Evolutionary conservation across 2,888 invertebrate genomes (phyloP), one percentile per base, ranked within the genome.

Genomic region (Anaspis maculata): DNA sequence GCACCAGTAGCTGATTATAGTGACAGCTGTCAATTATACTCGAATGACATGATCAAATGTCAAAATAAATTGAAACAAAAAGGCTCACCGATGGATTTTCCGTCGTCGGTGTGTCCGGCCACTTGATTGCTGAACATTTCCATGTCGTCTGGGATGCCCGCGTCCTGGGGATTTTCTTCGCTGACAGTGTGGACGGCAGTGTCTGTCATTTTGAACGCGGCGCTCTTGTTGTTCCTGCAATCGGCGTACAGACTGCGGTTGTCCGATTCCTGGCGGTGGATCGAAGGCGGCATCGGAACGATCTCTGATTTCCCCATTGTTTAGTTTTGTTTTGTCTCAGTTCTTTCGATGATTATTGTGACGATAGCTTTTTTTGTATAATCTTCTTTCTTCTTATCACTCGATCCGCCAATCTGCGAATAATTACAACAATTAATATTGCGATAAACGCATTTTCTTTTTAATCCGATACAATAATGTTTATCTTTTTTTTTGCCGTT

Each of bases 31-130:
- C n/a, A n/a, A n/a, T 32, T 32, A 32, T 13, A 7, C 24, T 29
- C 9, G 12, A 33, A 21, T 15, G n/a, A n/a, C n/a, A n/a, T n/a
- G n/a, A n/a, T n/a, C n/a, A n/a, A n/a, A n/a, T n/a, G n/a, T n/a
- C n/a, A n/a, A n/a, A n/a, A n/a, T n/a, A n/a, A n/a, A n/a, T n/a
- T n/a, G n/a, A n/a, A n/a, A n/a, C n/a, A n/a, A n/a, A n/a, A n/a
- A n/a, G n/a, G 4, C 57, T 69, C 63, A 66, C 80, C 79, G 39
- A 77, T 64, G 27, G 69, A 66, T 35, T 69, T 66, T 25, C 69
- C 70, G 39, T 72, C 67, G 46, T 72, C 71, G 33, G 67, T 64
- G 57, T 82, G 82, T 1, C 82, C 82, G 27, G 78, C 78, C 6
- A 81, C 79, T 61, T 81, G 81, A 42, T 73, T 72, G 30, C 70